Percentiles rank a stretch among this genome's conserved stretches.
phyloP scores from a whole-genome alignment of 2,797 vertebrate genomes.

The Crenichthys baileyi region DNA sequence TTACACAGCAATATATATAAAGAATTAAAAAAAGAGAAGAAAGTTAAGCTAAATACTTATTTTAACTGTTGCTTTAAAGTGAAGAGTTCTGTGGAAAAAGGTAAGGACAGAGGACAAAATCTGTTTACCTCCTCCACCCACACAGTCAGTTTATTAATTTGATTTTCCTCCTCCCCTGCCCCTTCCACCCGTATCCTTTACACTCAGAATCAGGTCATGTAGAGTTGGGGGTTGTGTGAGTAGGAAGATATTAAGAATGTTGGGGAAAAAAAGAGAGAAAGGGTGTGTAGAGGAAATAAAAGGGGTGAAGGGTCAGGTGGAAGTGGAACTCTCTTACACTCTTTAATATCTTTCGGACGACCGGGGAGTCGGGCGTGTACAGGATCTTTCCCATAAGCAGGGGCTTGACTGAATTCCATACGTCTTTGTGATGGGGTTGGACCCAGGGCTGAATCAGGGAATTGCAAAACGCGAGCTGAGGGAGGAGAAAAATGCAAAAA shows the following conservation, averaged over 20 bases:
- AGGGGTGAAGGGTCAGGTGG: constrained; percentile 52
- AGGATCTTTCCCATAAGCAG: constrained; percentile 98
- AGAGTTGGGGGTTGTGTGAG: constrained; percentile 37
- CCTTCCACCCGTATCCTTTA: constrained; percentile 14
- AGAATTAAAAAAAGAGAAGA: background rate
- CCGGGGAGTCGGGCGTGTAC: constrained; percentile 90
- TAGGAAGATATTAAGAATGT: constrained; percentile 35
- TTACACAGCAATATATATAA: background rate
- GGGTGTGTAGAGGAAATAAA: constrained; percentile 13
- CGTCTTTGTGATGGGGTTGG: constrained; percentile 91
- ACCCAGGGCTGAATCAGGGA: constrained; percentile 90
- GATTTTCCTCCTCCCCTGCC: constrained; percentile 26
- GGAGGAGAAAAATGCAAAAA: constrained; percentile 8
- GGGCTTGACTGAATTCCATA: constrained; percentile 94
- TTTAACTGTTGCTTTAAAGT: constrained; percentile 4
- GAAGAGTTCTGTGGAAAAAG: constrained; percentile 22
- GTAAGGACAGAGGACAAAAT: constrained; percentile 12
- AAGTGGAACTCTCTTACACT: constrained; percentile 85
- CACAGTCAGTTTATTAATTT: constrained; percentile 40
- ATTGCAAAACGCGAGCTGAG: constrained; percentile 94
- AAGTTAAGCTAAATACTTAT: background rate
- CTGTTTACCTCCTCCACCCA: constrained; percentile 30
- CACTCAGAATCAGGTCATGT: constrained; percentile 60
- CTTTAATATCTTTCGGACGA: constrained; percentile 87
- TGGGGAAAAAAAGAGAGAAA: constrained; percentile 27